Conservation (phyloP, 2,113 vertebrate species). For the Callipepla squamata region DNA sequence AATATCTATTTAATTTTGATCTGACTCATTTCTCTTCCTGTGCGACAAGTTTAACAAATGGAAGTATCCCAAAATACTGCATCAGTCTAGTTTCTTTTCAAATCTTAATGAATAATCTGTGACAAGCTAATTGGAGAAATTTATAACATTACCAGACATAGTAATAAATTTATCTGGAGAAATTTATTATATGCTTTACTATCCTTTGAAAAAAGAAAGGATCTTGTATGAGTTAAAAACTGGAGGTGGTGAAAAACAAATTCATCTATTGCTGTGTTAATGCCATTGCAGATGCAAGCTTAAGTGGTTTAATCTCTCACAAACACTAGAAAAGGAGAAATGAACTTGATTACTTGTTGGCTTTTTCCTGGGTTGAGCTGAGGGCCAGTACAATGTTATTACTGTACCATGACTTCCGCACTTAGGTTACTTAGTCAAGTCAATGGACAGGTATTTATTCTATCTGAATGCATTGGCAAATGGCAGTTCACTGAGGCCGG, state of each 20-base stretch:
- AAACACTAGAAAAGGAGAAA: neutral
- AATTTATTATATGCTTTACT: neutral
- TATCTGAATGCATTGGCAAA: neutral
- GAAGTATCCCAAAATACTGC: neutral
- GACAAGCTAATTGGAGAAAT: constrained; percentile 34
- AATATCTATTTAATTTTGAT: neutral
- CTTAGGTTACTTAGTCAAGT: neutral
- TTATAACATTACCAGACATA: constrained; percentile 25
- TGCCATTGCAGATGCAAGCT: neutral
- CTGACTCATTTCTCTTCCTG: neutral
- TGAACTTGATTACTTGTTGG: neutral
- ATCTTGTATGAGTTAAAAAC: neutral
- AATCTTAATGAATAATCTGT: constrained; percentile 7
- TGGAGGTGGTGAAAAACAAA: neutral
- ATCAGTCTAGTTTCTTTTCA: constrained; percentile 7
- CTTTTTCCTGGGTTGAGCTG: neutral
- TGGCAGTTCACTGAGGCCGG: neutral
- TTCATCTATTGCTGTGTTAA: neutral
- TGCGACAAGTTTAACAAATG: neutral
- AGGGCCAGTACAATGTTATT: neutral
- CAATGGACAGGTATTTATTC: neutral
- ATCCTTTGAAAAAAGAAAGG: neutral
- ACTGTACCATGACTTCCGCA: neutral
- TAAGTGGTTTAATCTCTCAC: neutral
- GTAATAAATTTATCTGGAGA: neutral